Percentiles rank a stretch among this genome's conserved stretches.
phyloP scores from a whole-genome alignment of 2,113 vertebrate genomes.

The Podarcis muralis region DNA sequence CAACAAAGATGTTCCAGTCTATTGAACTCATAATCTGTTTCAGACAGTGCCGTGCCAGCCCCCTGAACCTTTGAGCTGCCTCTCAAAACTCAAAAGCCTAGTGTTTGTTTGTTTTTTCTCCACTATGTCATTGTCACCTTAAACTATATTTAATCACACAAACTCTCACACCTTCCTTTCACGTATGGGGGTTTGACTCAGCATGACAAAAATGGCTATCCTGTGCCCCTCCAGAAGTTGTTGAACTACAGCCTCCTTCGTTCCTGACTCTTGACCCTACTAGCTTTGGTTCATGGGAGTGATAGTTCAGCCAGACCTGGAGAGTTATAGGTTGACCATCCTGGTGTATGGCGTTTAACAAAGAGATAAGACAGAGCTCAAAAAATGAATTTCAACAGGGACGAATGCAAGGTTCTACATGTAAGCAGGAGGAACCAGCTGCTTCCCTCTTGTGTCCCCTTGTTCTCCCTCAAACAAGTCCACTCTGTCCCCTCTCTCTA shows the following conservation, averaged over 20 bases:
- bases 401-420: no score
- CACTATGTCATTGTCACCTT: no score
- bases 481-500: background rate
- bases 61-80: background rate
- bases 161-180: background rate
- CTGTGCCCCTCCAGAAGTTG: no score
- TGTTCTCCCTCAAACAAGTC: no score
- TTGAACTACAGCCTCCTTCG: no score
- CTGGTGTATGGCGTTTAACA: background rate
- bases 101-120: no score
- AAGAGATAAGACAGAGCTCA: background rate
- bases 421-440: background rate
- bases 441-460: background rate
- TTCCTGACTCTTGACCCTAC: no score
- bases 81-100: background rate
- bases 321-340: no score
- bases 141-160: background rate
- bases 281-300: no score
- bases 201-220: no score
- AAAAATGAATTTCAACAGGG: no score
- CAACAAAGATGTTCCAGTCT: background rate
- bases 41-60: background rate
- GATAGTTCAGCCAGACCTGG: no score
- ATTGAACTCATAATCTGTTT: background rate
- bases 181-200: background rate